These are phyloP conservation scores for Gerris lacustris DNA, from an alignment of 2,888 invertebrate species.

Conservation along the genomic window DNA sequence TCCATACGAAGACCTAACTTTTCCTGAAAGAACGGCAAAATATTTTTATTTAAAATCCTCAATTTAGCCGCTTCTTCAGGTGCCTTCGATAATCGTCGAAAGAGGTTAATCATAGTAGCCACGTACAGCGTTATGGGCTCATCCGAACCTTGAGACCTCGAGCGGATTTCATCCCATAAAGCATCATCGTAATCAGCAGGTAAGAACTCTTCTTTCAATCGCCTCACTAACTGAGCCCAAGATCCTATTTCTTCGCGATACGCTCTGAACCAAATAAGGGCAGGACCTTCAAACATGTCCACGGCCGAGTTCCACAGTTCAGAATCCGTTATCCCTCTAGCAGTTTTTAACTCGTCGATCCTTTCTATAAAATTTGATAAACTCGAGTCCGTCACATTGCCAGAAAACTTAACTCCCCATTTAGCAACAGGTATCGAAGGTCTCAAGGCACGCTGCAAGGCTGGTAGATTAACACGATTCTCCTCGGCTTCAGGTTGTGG, in stretches of 20 bases:
- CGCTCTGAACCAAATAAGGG: conserved; percentile 33
- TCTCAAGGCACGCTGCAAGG: background rate
- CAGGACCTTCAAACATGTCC: conserved; percentile 28
- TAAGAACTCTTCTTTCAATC: conserved; percentile 22
- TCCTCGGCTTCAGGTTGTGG: no score
- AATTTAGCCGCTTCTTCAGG: conserved; percentile 13
- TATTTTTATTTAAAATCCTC: conserved; percentile 15
- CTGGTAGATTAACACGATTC: background rate
- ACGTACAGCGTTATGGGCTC: conserved; percentile 30
- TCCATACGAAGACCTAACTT: conserved; percentile 8
- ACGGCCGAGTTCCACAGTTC: conserved; percentile 25
- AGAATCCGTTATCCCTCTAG: conserved; percentile 21
- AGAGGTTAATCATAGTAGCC: conserved; percentile 27
- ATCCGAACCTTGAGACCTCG: conserved; percentile 28
- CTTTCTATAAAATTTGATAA: conserved; percentile 25
- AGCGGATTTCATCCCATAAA: conserved; percentile 28
- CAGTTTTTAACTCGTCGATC: conserved; percentile 26
- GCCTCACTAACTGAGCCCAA: conserved; percentile 14
- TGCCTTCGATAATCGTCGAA: conserved; percentile 23
- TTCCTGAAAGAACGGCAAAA: conserved; percentile 13
- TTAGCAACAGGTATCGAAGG: conserved; percentile 13
- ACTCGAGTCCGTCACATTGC: conserved; percentile 5
- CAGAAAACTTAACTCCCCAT: conserved; percentile 26
- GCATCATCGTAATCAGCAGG: conserved; percentile 28
- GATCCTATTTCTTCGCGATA: conserved; percentile 1